phyloP scores from a whole-genome alignment of 2,797 vertebrate genomes.

The Sarcoramphus papa region DNA sequence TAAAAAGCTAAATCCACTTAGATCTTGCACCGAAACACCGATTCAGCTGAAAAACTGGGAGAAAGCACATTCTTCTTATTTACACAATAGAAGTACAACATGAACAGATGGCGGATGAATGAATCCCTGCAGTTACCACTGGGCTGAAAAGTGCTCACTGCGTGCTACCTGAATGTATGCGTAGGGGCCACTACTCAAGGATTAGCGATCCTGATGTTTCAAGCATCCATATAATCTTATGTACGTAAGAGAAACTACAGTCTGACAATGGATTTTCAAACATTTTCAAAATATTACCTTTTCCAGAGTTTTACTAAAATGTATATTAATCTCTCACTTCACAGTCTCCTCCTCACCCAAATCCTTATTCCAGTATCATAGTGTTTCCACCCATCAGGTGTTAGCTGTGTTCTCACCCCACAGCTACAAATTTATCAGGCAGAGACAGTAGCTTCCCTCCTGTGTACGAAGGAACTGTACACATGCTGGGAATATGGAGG shows the following conservation, averaged over 20 bases:
- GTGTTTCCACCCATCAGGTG: neutral
- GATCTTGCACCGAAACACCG: neutral
- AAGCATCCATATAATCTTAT: neutral
- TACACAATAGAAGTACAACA: neutral
- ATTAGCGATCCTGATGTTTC: neutral
- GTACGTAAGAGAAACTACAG: neutral
- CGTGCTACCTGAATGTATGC: neutral
- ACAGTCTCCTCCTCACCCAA: neutral
- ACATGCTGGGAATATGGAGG: rapidly evolving
- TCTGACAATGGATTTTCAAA: neutral
- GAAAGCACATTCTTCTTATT: neutral
- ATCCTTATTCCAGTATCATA: neutral
- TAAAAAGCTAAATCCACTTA: neutral
- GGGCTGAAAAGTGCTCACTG: neutral
- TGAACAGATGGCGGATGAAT: neutral
- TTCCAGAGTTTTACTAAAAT: neutral
- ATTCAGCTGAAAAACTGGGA: neutral
- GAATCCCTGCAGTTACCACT: neutral
- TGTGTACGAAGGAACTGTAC: neutral
- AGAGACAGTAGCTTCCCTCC: neutral
- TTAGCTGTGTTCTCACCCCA: neutral
- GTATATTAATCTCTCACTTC: neutral
- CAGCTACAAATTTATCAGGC: neutral
- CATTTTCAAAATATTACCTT: neutral
- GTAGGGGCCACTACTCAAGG: neutral